Evolutionary conservation across 92 coral and sea anemone genomes (phyloP).

Genomic region (Epizoanthus rinbou): DNA sequence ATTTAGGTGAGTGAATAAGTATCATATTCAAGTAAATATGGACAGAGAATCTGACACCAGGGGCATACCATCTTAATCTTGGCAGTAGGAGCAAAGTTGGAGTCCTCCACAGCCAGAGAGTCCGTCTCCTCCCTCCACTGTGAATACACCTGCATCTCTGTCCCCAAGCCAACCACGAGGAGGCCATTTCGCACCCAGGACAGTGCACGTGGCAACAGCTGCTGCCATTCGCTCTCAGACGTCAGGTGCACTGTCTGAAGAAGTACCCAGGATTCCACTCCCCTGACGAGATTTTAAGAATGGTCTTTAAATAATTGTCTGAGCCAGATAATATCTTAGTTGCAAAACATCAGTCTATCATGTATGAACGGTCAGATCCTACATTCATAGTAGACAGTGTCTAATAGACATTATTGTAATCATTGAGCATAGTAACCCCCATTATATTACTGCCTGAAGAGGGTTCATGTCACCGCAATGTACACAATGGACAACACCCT

Average conservation of each 20-base stretch:
- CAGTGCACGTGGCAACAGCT: slow-evolving; percentile 79
- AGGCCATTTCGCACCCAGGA: slow-evolving; percentile 96
- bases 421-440: too few species aligned
- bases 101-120: slow-evolving; percentile 68
- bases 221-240: slow-evolving; percentile 92
- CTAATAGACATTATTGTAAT: too few species aligned
- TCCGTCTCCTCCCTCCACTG: slow-evolving; percentile 90
- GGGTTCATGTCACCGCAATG: too few species aligned
- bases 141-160: slow-evolving; percentile 96
- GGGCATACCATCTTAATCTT: slow-evolving; percentile 65
- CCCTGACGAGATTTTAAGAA: not conserved
- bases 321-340: too few species aligned
- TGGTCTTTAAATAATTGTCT: too few species aligned
- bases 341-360: too few species aligned
- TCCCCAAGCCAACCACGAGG: slow-evolving; percentile 94
- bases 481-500: too few species aligned
- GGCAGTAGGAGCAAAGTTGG: slow-evolving; percentile 78
- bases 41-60: not conserved
- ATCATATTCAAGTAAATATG: not conserved
- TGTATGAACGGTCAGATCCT: too few species aligned
- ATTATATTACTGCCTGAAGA: too few species aligned
- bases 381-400: too few species aligned
- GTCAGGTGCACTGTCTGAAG: slow-evolving; percentile 83
- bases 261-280: slow-evolving; percentile 84
- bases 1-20: too few species aligned